Base-by-base conservation (phyloP, 2,888 invertebrate genomes). In the Megastigmus dorsalis region DNA sequence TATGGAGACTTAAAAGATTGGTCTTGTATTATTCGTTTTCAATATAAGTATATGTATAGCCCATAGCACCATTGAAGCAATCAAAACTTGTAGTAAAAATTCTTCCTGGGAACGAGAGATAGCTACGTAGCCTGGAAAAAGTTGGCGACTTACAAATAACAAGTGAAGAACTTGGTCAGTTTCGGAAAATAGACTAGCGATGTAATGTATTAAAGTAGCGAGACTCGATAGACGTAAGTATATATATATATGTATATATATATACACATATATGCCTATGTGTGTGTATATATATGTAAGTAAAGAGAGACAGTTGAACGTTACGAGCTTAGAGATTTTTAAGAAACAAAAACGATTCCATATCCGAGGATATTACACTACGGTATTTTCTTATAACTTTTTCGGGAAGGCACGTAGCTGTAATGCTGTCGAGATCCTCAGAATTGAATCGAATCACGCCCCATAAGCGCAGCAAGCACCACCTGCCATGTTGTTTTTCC, bases 401-500 rank as follows among this genome's bases (percentile, higher is more conserved):
- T n/a, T n/a, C n/a, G n/a, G n/a, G n/a, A n/a, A 69, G 69, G 69
- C 69, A 65, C 65, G 57, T 50, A 36, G 10, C n/a, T 18, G 60
- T 59, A 26, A 15, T 15, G 20, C 23, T 30, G 23, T 23, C n/a
- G 38, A 28, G n/a, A n/a, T n/a, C 54, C 20, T 55, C 20, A 52
- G 43, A 15, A 54, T n/a, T n/a, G n/a, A n/a, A n/a, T 20, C 43
- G 6, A 62, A 67, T 60, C 43, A 68, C 59, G 68, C 65, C 59
- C 65, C 60, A 41, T 65, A 52, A 55, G 23, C 52, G 45, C 45
- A 60, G 36, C 57, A 26, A 52, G 18, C 65, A 60, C 74, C 68
- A 70, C 75, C 70, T 75, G 75, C 75, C 75, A 75, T 75, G 65
- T 74, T 76, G 69, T 69, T 73, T 76, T 68, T 69, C 48, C 69